Conservation (phyloP, 2,113 vertebrate genomes). For the Pelecanus crispus region DNA sequence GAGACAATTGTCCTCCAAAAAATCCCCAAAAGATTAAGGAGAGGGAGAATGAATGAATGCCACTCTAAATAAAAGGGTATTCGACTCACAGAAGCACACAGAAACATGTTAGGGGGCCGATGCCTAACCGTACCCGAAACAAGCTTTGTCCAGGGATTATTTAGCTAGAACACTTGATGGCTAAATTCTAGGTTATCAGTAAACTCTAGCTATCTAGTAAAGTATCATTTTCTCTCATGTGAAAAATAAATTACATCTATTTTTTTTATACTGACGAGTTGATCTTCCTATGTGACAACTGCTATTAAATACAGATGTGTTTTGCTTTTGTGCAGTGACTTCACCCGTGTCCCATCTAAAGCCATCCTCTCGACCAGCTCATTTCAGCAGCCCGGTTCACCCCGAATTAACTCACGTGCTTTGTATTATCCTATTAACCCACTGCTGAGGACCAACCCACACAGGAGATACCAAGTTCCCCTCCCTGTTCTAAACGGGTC, state of each 20-base stretch:
- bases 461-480: neutral
- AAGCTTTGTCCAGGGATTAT: neutral
- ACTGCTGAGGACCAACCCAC: neutral
- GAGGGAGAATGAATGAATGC: neutral
- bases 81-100: neutral
- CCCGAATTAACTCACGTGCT: neutral
- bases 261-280: neutral
- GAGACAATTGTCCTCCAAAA: neutral
- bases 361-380: neutral
- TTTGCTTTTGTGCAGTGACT: neutral
- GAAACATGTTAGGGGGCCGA: neutral
- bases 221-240: neutral
- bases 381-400: neutral
- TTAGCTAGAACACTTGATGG: neutral
- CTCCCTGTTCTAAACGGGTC: neutral
- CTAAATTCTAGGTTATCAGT: neutral
- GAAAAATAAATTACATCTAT: neutral
- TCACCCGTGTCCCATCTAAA: neutral
- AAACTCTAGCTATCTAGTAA: neutral
- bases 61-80: neutral
- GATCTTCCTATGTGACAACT: neutral
- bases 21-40: too few relatives aligned
- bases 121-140: neutral
- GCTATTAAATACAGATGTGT: neutral
- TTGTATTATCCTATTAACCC: neutral